phyloP scores from a whole-genome alignment of 2,888 invertebrate genomes.

The Macrostomum cliftonense region DNA sequence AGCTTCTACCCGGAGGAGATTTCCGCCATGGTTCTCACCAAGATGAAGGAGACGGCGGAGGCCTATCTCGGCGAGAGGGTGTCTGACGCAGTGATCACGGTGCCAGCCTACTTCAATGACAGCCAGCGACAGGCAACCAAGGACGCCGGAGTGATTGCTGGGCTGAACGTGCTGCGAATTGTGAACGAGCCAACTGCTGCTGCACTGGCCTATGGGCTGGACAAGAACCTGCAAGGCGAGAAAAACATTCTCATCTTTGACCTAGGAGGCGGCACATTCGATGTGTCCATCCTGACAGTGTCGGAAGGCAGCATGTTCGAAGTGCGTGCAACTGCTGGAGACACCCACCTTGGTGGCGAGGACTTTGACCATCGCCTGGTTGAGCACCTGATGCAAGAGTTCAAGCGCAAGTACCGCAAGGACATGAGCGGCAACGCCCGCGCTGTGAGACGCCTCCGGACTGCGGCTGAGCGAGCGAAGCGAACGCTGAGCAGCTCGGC shows the following conservation, averaged over 20 bases:
- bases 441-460: conserved; percentile 69
- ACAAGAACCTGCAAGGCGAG: conserved; percentile 39
- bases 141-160: conserved; percentile 66
- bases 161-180: conserved; percentile 65
- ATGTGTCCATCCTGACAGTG: conserved; percentile 41
- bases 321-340: conserved; percentile 36
- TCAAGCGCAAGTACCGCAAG: conserved; percentile 50
- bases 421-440: conserved; percentile 58
- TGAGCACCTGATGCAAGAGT: conserved; percentile 58
- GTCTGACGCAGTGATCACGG: conserved; percentile 34
- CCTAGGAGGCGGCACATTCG: conserved; percentile 14
- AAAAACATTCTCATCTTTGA: conserved; percentile 45
- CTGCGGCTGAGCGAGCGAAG: conserved; percentile 58
- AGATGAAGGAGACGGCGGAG: conserved; percentile 79
- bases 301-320: conserved; percentile 44
- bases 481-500: conserved; percentile 44
- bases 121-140: conserved; percentile 48
- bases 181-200: conserved; percentile 86
- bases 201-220: conserved; percentile 63
- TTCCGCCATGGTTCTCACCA: conserved; percentile 87
- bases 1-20: conserved; percentile 92
- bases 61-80: conserved; percentile 47
- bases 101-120: conserved; percentile 37
- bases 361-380: conserved; percentile 63
- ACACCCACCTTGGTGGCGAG: conserved; percentile 59